Conservation (phyloP, 2,113 vertebrate species). For the Leuciscus idus region DNA sequence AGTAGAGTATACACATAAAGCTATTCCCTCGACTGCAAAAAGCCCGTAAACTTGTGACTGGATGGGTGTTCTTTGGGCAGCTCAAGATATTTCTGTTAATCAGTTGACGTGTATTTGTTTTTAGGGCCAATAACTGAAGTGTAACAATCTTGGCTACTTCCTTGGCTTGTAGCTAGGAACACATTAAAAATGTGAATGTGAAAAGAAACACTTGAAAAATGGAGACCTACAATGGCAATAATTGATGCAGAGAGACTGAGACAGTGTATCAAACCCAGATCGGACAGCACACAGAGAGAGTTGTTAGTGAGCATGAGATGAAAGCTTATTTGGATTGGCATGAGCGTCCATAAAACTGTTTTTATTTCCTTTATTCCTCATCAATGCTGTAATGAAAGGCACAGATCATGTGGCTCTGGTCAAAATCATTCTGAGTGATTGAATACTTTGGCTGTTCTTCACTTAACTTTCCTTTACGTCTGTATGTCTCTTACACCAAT, state of each 20-base stretch:
- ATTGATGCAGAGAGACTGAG: slow-evolving; percentile 64
- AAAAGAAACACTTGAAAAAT: slow-evolving; percentile 46
- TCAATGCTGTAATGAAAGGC: slow-evolving; percentile 66
- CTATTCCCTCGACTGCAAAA: slow-evolving; percentile 62
- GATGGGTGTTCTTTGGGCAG: slow-evolving; percentile 49
- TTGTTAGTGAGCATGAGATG: slow-evolving; percentile 55
- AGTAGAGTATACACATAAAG: slow-evolving; percentile 61
- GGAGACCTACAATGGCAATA: slow-evolving; percentile 69
- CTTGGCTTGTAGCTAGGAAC: slow-evolving; percentile 71
- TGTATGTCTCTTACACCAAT: slow-evolving; percentile 4
- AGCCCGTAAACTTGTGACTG: slow-evolving; percentile 54
- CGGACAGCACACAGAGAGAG: slow-evolving; percentile 53
- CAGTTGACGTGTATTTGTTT: slow-evolving; percentile 69
- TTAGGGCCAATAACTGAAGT: slow-evolving; percentile 65
- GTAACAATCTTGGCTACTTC: slow-evolving; percentile 71
- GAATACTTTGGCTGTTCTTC: slow-evolving; percentile 30
- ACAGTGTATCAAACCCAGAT: slow-evolving; percentile 68
- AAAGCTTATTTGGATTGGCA: slow-evolving; percentile 59
- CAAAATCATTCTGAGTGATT: slow-evolving; percentile 48
- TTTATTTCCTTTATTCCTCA: slow-evolving; percentile 51
- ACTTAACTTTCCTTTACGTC: slow-evolving; percentile 50
- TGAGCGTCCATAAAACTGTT: slow-evolving; percentile 61
- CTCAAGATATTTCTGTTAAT: slow-evolving; percentile 52
- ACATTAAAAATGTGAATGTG: slow-evolving; percentile 62
- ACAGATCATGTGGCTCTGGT: slow-evolving; percentile 70